A percentile compares a stretch with the other conserved stretches of the same genome.
Evolutionary conservation across 2,113 vertebrate species (phyloP).

Genomic region (Talpa occidentalis): DNA sequence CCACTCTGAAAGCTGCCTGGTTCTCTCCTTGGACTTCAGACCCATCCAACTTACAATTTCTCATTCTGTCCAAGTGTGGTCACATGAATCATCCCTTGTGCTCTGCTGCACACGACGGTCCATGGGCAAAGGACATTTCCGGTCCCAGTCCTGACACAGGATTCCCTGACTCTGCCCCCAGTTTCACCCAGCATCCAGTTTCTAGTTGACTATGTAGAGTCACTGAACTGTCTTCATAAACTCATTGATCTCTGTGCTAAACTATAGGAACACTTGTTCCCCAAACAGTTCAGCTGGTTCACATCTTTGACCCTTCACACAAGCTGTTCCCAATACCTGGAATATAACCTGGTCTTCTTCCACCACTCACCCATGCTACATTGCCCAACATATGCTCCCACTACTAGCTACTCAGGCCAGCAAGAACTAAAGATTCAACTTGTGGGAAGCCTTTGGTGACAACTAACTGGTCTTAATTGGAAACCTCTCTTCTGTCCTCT

Average conservation of each 20-base stretch:
- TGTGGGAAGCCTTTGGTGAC: neutral
- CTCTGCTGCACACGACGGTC: neutral
- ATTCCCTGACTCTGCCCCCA: neutral
- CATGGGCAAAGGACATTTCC: neutral
- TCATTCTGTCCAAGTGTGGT: neutral
- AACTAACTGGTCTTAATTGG: neutral
- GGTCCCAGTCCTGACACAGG: neutral
- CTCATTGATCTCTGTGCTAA: neutral
- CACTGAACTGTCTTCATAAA: neutral
- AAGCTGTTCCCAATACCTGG: neutral
- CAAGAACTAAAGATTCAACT: neutral
- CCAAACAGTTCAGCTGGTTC: neutral
- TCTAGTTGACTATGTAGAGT: neutral
- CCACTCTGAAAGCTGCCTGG: neutral
- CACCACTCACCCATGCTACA: no score
- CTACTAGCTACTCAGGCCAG: neutral
- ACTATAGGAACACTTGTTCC: neutral
- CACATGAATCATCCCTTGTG: neutral
- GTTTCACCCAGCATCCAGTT: neutral
- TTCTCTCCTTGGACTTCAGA: neutral
- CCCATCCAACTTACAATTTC: neutral
- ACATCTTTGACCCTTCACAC: neutral
- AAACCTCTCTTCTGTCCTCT: neutral
- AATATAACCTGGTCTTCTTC: neutral
- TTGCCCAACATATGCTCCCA: neutral